Evolutionary conservation across 2,888 invertebrate species (phyloP), one percentile per base, ranked within the genome.

Genomic region (Acanthosepion pharaonis): DNA sequence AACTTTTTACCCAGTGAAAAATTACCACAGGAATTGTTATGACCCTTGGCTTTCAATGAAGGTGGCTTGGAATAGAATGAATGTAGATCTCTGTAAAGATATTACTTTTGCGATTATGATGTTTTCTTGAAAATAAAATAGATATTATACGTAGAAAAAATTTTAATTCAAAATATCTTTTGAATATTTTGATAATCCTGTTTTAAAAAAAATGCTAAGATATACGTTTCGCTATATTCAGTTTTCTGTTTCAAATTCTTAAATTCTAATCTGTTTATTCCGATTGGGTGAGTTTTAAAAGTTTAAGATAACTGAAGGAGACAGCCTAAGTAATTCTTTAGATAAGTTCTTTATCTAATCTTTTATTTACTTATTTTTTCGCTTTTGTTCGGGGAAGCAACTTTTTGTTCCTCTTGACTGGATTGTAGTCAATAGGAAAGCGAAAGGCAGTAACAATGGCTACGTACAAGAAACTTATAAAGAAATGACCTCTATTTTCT

Each of bases 281-380:
- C 78, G n/a, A 33, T n/a, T 78, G 78, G 18, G 23, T 78, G 78
- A 78, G n/a, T 78, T 78, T 78, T 78, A 78, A 78, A 78, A 78
- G 78, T 78, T 78, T 78, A 78, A 78, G n/a, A 78, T 78, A n/a
- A 78, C 78, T 78, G 15, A 78, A 78, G 78, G 78, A 78, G 78
- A 78, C 78, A 78, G 78, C 78, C 78, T n/a, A 78, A 78, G 33
- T n/a, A 78, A 78, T 78, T 78, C n/a, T 15, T 78, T n/a, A 33
- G 15, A 78, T 11, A 78, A 78, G 33, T 78, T 78, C n/a, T n/a
- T n/a, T 78, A 33, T 78, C 15, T 33, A 78, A 78, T 33, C 78
- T n/a, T 78, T n/a, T 15, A 15, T 28, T 78, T 78, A 9, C 8
- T 15, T n/a, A 15, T n/a, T n/a, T 78, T 78, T 23, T 23, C 5